phyloP scores from a whole-genome alignment of 2,888 invertebrate genomes.

The Pseudococcus jackbeardsleyi region DNA sequence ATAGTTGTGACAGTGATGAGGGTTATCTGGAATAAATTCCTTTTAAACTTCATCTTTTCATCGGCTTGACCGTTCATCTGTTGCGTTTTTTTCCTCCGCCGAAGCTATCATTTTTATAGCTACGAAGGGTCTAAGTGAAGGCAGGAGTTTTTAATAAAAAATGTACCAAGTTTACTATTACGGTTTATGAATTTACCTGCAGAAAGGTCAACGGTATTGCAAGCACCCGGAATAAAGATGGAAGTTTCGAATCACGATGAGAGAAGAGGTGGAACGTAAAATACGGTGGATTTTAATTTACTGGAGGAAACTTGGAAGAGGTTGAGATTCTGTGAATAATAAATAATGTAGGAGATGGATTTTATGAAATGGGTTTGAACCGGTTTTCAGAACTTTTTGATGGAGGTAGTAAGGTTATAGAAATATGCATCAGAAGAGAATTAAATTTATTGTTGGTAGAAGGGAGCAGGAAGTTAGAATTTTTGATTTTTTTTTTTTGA shows the following conservation, averaged over 20 bases:
- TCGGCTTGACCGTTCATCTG: constrained; percentile 15
- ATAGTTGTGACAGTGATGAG: constrained; percentile 28
- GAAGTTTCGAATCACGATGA: neutral
- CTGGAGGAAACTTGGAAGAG: neutral
- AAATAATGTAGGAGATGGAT: too few relatives aligned
- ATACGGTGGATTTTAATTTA: neutral
- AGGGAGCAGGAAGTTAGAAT: too few relatives aligned
- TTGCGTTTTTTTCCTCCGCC: neutral
- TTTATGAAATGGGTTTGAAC: too few relatives aligned
- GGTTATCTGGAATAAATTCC: constrained; percentile 28
- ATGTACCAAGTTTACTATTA: neutral
- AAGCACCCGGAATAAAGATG: neutral
- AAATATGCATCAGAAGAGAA: too few relatives aligned
- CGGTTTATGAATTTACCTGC: neutral
- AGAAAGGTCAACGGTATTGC: neutral
- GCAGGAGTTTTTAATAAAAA: neutral
- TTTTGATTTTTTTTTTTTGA: too few relatives aligned
- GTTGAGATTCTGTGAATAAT: too few relatives aligned
- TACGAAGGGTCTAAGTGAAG: neutral
- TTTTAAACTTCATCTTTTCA: constrained; percentile 31
- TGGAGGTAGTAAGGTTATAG: too few relatives aligned
- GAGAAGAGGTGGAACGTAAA: neutral
- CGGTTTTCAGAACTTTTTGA: too few relatives aligned
- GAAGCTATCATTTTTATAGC: neutral
- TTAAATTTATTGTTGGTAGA: too few relatives aligned